Percentiles rank a stretch among this genome's conserved stretches.
phyloP scores from a whole-genome alignment of 2,113 vertebrate genomes.

The Caranx ignobilis region DNA sequence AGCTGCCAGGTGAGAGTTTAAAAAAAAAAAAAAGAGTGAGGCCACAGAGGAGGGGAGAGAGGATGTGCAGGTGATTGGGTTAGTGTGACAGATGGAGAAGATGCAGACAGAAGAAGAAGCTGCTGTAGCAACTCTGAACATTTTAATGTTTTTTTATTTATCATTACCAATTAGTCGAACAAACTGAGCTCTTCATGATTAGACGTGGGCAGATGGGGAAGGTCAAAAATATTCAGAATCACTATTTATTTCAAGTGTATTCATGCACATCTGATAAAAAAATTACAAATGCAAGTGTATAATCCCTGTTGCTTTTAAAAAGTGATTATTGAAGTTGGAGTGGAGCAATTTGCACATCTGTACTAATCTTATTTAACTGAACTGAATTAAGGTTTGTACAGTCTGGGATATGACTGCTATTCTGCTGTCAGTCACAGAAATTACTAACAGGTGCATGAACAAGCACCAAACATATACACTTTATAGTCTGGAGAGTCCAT shows the following conservation, averaged over 20 bases:
- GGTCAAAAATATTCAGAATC: slow-evolving; percentile 18
- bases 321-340: background rate
- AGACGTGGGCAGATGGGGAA: slow-evolving; percentile 31
- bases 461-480: background rate
- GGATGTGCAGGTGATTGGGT: too few species aligned
- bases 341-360: background rate
- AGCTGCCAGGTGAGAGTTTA: too few species aligned
- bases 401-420: background rate
- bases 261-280: background rate
- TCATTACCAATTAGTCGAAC: background rate
- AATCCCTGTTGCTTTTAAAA: background rate
- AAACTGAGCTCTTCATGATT: slow-evolving; percentile 12
- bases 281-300: background rate
- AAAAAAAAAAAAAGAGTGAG: too few species aligned
- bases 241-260: background rate
- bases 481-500: too few species aligned
- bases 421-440: background rate
- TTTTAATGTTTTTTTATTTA: background rate
- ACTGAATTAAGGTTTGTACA: background rate
- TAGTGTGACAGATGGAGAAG: too few species aligned
- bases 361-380: background rate
- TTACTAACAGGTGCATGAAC: background rate
- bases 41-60: too few species aligned
- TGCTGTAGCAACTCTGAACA: background rate
- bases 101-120: too few species aligned